phyloP scores from a whole-genome alignment of 2,113 vertebrate genomes.

The Struthidea cinerea region DNA sequence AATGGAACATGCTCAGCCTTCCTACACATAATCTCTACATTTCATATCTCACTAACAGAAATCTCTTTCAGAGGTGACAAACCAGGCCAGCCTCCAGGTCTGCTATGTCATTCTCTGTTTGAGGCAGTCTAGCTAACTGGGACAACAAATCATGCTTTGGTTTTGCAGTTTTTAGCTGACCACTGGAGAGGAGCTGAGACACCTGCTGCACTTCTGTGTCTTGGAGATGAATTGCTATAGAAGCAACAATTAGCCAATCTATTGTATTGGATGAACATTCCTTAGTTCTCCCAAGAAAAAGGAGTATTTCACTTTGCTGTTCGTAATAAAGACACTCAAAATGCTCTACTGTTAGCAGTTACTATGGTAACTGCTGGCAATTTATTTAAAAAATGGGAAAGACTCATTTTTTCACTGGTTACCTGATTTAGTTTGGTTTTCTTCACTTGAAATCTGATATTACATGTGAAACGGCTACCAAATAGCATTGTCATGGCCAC shows the following conservation, averaged over 20 bases:
- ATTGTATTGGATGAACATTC: background rate
- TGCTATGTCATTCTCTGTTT: background rate
- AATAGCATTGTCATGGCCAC: background rate
- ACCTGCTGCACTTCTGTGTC: background rate
- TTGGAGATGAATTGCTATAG: background rate
- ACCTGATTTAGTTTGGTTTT: conserved; percentile 47
- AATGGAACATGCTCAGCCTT: background rate
- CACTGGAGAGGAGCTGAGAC: background rate
- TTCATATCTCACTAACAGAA: background rate
- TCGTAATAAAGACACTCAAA: conserved; percentile 55
- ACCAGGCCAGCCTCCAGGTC: background rate
- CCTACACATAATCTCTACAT: background rate
- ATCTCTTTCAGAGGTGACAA: background rate
- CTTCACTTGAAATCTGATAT: background rate
- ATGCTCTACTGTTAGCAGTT: conserved; percentile 51
- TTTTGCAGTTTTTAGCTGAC: background rate
- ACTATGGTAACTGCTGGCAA: conserved; percentile 63
- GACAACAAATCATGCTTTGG: background rate
- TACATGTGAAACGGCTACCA: background rate
- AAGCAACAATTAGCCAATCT: background rate
- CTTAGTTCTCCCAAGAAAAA: conserved; percentile 46
- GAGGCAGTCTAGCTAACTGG: background rate
- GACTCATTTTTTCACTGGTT: conserved; percentile 15
- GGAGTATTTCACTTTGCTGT: conserved; percentile 51
- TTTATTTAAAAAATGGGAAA: conserved; percentile 46